Percentiles rank a stretch among this genome's conserved stretches.
These are phyloP conservation scores for Dipodomys stephensi DNA, from an alignment of 2,113 vertebrate genomes.

Conservation along the genomic window DNA sequence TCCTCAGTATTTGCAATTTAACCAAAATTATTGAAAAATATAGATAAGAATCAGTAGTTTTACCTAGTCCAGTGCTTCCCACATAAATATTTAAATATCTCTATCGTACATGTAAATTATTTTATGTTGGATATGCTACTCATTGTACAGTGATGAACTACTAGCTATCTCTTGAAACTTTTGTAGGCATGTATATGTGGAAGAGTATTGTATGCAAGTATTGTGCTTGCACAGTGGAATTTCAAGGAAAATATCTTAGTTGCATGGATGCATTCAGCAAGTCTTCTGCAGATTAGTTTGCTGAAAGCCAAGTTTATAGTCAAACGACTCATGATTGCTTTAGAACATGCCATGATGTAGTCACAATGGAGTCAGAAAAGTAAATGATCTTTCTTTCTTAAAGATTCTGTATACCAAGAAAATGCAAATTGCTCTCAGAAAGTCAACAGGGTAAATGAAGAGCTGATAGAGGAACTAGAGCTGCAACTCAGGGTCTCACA, in stretches of 20 bases:
- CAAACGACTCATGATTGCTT: neutral
- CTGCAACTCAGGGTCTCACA: no score
- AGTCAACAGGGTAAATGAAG: neutral
- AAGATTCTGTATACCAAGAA: neutral
- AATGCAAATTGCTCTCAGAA: neutral
- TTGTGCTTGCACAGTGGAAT: neutral
- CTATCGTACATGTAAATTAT: neutral
- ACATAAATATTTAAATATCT: neutral
- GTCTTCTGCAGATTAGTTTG: neutral
- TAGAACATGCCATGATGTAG: neutral
- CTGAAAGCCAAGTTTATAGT: neutral
- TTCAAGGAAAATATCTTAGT: neutral
- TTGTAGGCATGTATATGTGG: neutral
- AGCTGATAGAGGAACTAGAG: neutral
- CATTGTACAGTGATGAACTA: neutral
- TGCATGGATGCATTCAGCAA: no score
- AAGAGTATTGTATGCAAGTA: neutral
- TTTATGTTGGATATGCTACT: neutral
- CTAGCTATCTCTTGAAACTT: neutral
- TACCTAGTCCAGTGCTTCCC: neutral
- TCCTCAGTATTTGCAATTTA: neutral
- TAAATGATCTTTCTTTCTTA: neutral
- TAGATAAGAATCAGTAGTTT: neutral
- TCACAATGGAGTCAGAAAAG: neutral
- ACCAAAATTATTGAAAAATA: neutral